Percentiles rank a stretch among this genome's conserved stretches.
phyloP scores from a whole-genome alignment of 1,140 invertebrate species.

The Dinoponera quadriceps region DNA sequence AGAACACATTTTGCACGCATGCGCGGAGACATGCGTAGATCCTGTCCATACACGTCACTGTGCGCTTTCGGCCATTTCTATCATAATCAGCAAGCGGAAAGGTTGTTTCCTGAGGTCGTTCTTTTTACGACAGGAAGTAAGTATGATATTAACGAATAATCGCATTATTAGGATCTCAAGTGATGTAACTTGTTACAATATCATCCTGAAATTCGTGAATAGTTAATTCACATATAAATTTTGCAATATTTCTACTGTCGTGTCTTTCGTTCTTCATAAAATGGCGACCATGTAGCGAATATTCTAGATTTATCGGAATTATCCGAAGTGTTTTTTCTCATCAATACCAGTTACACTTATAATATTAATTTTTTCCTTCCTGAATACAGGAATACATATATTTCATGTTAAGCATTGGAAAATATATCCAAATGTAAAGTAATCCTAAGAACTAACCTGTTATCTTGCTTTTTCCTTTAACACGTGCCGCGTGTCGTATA shows the following conservation, averaged over 20 bases:
- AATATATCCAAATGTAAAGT: too few species aligned
- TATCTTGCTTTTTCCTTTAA: neutral
- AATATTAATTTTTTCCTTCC: too few species aligned
- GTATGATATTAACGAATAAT: conserved; percentile 3
- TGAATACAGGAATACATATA: too few species aligned
- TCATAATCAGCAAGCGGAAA: neutral
- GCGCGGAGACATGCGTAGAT: too few species aligned
- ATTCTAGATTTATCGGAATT: neutral
- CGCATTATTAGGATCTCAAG: neutral
- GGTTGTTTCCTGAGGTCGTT: neutral
- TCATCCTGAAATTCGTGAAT: neutral
- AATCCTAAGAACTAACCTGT: neutral
- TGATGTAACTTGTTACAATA: neutral
- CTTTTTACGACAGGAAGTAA: neutral
- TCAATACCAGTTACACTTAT: too few species aligned
- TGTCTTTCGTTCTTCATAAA: neutral
- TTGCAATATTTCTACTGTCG: neutral
- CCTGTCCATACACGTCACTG: too few species aligned
- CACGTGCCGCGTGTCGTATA: too few species aligned
- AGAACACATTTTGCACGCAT: too few species aligned
- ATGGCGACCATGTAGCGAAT: neutral
- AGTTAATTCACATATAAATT: neutral
- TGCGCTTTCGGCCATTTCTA: conserved; percentile 1
- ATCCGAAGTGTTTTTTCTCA: too few species aligned
- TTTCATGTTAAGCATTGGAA: too few species aligned